Evolutionary conservation across 2,797 vertebrate species (phyloP), one percentile per base, ranked within the genome.

Genomic region (Babyrousa celebensis): DNA sequence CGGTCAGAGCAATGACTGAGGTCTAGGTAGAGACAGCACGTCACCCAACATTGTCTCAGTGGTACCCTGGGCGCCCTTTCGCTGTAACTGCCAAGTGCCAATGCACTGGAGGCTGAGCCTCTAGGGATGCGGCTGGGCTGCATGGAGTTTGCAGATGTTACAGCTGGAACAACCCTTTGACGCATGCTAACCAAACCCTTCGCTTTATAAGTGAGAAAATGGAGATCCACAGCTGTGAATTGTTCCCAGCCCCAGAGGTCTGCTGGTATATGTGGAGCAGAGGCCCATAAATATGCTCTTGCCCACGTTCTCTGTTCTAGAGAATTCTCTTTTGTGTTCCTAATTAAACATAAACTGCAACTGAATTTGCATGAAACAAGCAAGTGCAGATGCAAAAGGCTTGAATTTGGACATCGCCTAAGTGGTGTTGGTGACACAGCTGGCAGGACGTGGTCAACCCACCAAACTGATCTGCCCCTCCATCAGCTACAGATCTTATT

Each of bases 121-220:
- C 89, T n/a, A 21, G 75, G 91, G 56, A 87, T 0, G 14, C 4
- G 72, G 60, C 83, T 93, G 84, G 72, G 60, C 83, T 91, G 84
- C 72, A 2, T 15, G 68, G 89, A 87, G 83, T 93, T 62, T 94
- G 80, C 92, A 97, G 82, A 29, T 91, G 95, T 89, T 63, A 71
- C 91, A 32, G 17, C 0, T 18, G 20, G 32, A 96, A 96, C 40
- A 15, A 32, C 27, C 11, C 27, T 78, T 21, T 0, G 0, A 32
- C 0, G 0, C 67, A 77, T 86, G 65, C 95, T 60, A 12, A 16
- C 52, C 88, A 83, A 94, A 20, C 94, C 60, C 27, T 32, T 96
- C 85, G 54, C 75, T 80, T 96, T 96, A 80, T 68, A 74, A 63
- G 65, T 32, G 43, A 95, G 85, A 77, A 92, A 86, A n/a, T 70